Conservation (phyloP, 23 tunicate species). For the Ciona savignyi region DNA sequence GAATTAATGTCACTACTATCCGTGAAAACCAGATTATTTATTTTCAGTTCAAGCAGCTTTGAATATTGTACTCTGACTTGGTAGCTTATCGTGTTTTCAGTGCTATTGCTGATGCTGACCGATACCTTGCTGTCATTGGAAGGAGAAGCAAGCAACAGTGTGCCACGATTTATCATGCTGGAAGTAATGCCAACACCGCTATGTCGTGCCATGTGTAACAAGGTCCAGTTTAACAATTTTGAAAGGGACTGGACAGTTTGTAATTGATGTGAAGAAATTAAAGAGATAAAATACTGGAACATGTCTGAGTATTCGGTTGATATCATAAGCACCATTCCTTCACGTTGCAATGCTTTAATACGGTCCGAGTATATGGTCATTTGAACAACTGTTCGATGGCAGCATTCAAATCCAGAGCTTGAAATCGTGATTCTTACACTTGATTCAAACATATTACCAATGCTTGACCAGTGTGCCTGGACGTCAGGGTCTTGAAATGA, state of each 20-base stretch:
- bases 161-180: constrained; percentile 30
- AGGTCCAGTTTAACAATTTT: constrained; percentile 41
- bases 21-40: background rate
- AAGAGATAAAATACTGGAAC: constrained; percentile 45
- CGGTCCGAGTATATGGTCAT: constrained; percentile 27
- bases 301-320: constrained; percentile 15
- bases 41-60: constrained; percentile 2
- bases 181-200: constrained; percentile 22
- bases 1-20: constrained; percentile 5
- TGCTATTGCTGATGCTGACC: constrained; percentile 13
- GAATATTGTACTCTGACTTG: constrained; percentile 32
- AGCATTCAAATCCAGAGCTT: constrained; percentile 60
- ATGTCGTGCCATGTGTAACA: constrained; percentile 47
- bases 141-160: constrained; percentile 39
- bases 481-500: constrained; percentile 56
- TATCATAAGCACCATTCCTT: constrained; percentile 26
- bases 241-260: constrained; percentile 34
- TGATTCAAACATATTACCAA: constrained; percentile 33
- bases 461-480: constrained; percentile 74
- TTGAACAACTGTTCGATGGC: constrained; percentile 40
- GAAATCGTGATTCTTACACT: constrained; percentile 32
- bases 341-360: constrained; percentile 34
- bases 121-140: constrained; percentile 24
- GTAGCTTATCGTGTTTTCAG: constrained; percentile 10
- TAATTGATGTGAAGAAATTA: constrained; percentile 54